phyloP scores from a whole-genome alignment of 2,888 invertebrate genomes.

The Lydus trimaculatus region DNA sequence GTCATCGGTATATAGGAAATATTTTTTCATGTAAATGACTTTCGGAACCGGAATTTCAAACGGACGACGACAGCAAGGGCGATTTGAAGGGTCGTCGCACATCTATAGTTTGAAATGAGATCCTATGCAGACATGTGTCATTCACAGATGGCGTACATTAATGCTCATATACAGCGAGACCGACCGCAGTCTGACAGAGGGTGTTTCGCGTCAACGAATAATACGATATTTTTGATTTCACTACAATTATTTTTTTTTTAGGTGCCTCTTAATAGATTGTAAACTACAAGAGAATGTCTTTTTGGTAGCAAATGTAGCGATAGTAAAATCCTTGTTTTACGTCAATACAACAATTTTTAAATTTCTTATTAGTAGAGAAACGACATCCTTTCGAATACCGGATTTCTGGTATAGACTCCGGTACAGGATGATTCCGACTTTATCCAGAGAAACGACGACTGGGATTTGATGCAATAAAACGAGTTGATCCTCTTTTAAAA shows the following conservation, averaged over 20 bases:
- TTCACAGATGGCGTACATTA: conserved; percentile 13
- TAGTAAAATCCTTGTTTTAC: too few species aligned
- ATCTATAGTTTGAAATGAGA: not conserved
- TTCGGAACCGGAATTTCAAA: conserved; percentile 32
- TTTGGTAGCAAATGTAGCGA: too few species aligned
- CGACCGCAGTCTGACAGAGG: not conserved
- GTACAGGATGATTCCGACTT: not conserved
- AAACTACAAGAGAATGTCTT: too few species aligned
- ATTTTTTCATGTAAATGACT: conserved; percentile 38
- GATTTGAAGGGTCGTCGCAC: conserved; percentile 8
- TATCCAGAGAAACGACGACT: conserved; percentile 3
- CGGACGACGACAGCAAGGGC: not conserved
- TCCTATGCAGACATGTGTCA: conserved; percentile 16
- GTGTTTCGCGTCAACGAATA: not conserved
- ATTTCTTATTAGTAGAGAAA: not conserved
- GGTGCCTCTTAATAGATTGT: too few species aligned
- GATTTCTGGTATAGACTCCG: not conserved
- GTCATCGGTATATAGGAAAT: conserved; percentile 37
- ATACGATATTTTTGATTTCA: not conserved
- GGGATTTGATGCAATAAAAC: conserved; percentile 10
- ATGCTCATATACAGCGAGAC: not conserved
- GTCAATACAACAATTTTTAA: too few species aligned
- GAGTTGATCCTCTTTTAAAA: conserved; percentile 7
- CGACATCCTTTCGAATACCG: not conserved
- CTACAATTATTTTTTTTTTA: not conserved